These are phyloP conservation scores for Trididemnum nubilum DNA, from an alignment of 23 tunicate species.

Conservation along the genomic window DNA sequence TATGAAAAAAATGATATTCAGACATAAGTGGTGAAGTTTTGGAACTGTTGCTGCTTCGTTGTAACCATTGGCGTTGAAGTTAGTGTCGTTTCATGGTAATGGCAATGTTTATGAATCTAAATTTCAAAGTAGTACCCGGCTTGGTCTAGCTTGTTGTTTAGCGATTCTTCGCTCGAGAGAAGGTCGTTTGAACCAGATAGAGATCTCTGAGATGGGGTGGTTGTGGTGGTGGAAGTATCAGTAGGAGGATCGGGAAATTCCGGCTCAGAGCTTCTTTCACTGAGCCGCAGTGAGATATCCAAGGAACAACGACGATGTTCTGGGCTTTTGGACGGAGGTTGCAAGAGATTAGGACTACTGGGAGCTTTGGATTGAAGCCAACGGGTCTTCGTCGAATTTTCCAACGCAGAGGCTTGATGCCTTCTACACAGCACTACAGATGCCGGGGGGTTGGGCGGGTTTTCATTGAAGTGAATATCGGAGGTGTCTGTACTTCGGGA, in stretches of 20 bases:
- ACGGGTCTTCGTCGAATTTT: background rate
- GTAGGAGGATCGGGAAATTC: background rate
- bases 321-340: background rate
- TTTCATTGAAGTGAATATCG: background rate
- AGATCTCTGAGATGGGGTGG: background rate
- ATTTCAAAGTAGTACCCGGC: too few species aligned
- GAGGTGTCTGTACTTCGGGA: conserved; percentile 47
- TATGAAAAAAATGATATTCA: too few species aligned
- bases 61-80: too few species aligned
- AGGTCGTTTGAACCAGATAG: background rate
- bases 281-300: background rate
- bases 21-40: too few species aligned
- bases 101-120: too few species aligned
- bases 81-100: too few species aligned
- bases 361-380: background rate
- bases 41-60: too few species aligned
- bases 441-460: background rate
- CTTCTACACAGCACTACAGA: background rate
- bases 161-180: background rate
- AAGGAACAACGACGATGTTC: background rate
- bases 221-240: background rate
- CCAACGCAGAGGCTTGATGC: background rate
- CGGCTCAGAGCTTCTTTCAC: background rate
- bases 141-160: background rate
- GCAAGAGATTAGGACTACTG: background rate